These are phyloP conservation scores for Anarsia innoxiella DNA, from an alignment of 2,888 invertebrate species.

Conservation along the genomic window DNA sequence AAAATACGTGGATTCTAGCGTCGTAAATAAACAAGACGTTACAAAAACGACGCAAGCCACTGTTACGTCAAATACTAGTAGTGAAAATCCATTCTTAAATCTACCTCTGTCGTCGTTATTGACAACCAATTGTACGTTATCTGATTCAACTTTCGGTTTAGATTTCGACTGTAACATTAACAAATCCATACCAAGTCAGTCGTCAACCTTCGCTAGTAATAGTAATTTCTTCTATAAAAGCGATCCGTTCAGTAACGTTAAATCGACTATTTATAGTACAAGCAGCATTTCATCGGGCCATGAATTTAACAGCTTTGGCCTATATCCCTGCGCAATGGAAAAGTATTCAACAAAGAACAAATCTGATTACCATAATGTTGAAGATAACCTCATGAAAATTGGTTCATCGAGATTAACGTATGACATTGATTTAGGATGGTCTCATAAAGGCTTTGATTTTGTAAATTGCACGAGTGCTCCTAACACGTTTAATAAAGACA, in stretches of 20 bases:
- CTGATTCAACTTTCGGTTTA: slow-evolving; percentile 49
- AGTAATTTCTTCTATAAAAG: slow-evolving; percentile 62
- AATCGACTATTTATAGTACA: slow-evolving; percentile 62
- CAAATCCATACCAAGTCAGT: slow-evolving; percentile 46
- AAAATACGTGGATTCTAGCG: slow-evolving; percentile 36
- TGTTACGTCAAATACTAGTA: slow-evolving; percentile 31
- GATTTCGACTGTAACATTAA: slow-evolving; percentile 60
- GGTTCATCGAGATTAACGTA: slow-evolving; percentile 63
- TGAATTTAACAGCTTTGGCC: slow-evolving; percentile 59
- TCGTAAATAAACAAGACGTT: slow-evolving; percentile 29
- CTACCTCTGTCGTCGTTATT: slow-evolving; percentile 53
- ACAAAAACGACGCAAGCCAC: slow-evolving; percentile 32
- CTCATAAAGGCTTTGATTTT: slow-evolving; percentile 66
- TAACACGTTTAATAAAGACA: slow-evolving; percentile 56
- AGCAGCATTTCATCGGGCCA: slow-evolving; percentile 62
- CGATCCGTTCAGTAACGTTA: slow-evolving; percentile 56
- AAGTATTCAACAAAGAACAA: slow-evolving; percentile 62
- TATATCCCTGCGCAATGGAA: slow-evolving; percentile 69
- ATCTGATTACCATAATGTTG: slow-evolving; percentile 54
- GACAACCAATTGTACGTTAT: slow-evolving; percentile 42
- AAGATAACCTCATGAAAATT: slow-evolving; percentile 67
- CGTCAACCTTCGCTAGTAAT: slow-evolving; percentile 38
- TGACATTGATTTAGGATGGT: slow-evolving; percentile 68
- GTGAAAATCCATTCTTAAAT: slow-evolving; percentile 61
- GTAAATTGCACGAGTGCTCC: slow-evolving; percentile 53